Percentiles rank a stretch among this genome's conserved stretches.
These are phyloP conservation scores for Papilio protenor DNA, from an alignment of 2,888 invertebrate species.

Conservation along the genomic window DNA sequence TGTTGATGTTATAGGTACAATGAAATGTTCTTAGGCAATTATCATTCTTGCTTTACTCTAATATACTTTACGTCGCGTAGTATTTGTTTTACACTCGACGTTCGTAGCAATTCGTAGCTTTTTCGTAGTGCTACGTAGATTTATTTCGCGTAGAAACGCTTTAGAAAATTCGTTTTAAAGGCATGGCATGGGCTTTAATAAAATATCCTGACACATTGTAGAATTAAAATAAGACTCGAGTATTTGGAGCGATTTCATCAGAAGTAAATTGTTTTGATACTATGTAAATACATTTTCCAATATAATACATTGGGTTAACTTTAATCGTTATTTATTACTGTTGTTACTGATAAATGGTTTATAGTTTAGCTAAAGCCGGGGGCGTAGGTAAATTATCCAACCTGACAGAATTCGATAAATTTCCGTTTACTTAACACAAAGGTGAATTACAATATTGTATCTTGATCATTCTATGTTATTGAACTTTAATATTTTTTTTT, in stretches of 20 bases:
- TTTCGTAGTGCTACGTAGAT: slow-evolving; percentile 3
- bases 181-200: neutral
- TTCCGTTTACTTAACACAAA: neutral
- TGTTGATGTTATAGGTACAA: neutral
- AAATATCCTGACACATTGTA: neutral
- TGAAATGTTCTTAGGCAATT: neutral
- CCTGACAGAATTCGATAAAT: slow-evolving; percentile 12
- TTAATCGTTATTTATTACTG: slow-evolving; percentile 5
- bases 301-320: neutral
- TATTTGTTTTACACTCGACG: neutral
- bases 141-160: neutral
- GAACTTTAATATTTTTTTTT: neutral
- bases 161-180: neutral
- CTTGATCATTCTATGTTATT: neutral
- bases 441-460: neutral
- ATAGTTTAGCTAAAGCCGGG: neutral
- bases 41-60: neutral
- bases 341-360: slow-evolving; percentile 16
- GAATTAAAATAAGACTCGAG: neutral
- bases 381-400: slow-evolving; percentile 15
- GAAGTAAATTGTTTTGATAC: neutral
- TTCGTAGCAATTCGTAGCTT: slow-evolving; percentile 1
- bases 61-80: neutral
- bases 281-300: neutral
- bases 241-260: neutral